Base-by-base conservation (phyloP, 2,797 vertebrate species). In the Poecilia wingei region DNA sequence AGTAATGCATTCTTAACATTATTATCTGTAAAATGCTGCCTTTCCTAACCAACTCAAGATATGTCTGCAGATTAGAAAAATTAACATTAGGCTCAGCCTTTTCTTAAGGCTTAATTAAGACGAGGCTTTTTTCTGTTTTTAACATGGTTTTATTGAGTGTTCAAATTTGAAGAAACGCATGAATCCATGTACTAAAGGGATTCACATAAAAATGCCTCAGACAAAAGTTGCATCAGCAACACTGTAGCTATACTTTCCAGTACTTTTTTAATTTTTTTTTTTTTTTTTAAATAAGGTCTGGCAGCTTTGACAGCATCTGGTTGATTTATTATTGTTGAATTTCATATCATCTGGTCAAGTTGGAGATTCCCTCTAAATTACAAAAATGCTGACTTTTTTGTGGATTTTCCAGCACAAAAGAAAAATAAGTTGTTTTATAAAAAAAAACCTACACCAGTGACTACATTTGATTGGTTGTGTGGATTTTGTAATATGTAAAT, bases 401-500 rank as follows among this genome's bases (percentile, higher is more conserved):
- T 57, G 25, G 53, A 53, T 53, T 13, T 53, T 22, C 7, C 0
- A 3, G 28, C 3, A 6, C 61, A 36, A 36, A 33, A 12, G 53
- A 33, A 18, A 64, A 36, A 39, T 20, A 8, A n/a, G 12, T 61
- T 61, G 55, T 59, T 61, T 61, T 8, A 69, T 86, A 86, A 80
- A 69, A 72, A 59, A 82, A 78, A 61, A 82, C 77, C 78, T 79
- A 76, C 85, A 33, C 75, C 75, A 76, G 81, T 86, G 82, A 85
- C 79, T 84, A 75, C 87, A 66, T 57, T 84, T 78, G 16, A 66
- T 80, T 86, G 79, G 76, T 74, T 31, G 74, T 88, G 84, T 90
- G 85, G 82, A 77, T 93, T 94, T 94, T 95, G 85, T 95, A 90
- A 84, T 75, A 89, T 76, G 92, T 93, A 90, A 94, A 93, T 93